phyloP scores from a whole-genome alignment of 92 coral and sea anemone species.

The Pocillopora meandrina region DNA sequence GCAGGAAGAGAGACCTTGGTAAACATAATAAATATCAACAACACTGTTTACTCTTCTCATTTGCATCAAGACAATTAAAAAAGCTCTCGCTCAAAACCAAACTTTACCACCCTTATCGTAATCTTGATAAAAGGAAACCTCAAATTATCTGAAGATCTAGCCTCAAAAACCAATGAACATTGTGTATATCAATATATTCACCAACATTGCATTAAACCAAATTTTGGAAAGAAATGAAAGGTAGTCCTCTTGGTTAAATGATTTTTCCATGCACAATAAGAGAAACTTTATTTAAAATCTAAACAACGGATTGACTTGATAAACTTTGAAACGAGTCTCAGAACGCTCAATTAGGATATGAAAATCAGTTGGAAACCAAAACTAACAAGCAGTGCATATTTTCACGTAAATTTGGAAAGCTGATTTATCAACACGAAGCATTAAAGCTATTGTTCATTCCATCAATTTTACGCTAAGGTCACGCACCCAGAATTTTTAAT shows the following conservation, averaged over 20 bases:
- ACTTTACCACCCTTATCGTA: constrained; percentile 1
- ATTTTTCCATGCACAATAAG: neutral
- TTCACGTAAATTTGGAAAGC: neutral
- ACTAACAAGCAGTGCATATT: neutral
- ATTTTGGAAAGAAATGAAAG: neutral
- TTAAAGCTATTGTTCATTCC: neutral
- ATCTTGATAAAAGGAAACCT: neutral
- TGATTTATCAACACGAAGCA: neutral
- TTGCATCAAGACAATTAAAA: neutral
- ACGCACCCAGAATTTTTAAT: too few species aligned
- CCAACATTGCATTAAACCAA: neutral
- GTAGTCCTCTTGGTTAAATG: neutral
- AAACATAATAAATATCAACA: neutral
- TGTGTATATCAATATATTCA: neutral
- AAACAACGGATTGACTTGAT: neutral
- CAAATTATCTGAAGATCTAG: neutral
- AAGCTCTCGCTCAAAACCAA: neutral
- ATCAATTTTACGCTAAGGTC: neutral
- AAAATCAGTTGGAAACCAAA: neutral
- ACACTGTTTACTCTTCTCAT: neutral
- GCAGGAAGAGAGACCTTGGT: neutral
- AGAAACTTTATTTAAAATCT: neutral
- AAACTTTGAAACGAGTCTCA: neutral
- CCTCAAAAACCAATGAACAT: neutral
- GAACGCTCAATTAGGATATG: neutral